A percentile compares a stretch with the other conserved stretches of the same genome.
phyloP scores from a whole-genome alignment of 2,113 vertebrate species.

The Gallinago media region DNA sequence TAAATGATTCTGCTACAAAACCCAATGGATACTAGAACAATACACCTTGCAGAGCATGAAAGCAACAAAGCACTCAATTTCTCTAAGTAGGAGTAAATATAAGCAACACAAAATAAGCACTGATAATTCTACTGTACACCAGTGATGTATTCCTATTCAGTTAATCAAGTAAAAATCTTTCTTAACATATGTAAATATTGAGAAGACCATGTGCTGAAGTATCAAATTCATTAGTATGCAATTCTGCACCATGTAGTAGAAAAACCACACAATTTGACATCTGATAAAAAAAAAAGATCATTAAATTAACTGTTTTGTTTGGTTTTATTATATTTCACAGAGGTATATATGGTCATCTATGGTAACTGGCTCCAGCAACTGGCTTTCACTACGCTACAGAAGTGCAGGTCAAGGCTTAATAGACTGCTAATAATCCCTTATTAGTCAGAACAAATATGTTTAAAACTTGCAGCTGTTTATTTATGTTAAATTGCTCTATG shows the following conservation, averaged over 20 bases:
- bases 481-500: not conserved
- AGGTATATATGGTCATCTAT: not conserved
- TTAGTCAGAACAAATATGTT: not conserved
- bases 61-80: not conserved
- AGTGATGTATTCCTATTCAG: not conserved
- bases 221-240: not conserved
- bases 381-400: not conserved
- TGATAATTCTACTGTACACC: not conserved
- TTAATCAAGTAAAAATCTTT: not conserved
- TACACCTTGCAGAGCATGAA: not conserved
- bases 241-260: not conserved
- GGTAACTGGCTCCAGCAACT: not conserved
- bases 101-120: not conserved
- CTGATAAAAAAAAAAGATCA: not conserved
- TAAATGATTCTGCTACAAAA: not conserved
- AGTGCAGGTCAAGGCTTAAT: not conserved
- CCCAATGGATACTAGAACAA: not conserved
- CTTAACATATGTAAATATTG: not conserved
- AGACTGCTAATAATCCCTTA: not conserved
- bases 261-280: not conserved
- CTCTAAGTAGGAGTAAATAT: not conserved
- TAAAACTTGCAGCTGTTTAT: not conserved
- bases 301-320: not conserved
- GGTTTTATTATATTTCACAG: not conserved
- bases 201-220: not conserved